Conservation (phyloP, 2,113 vertebrate species). For the Bombycilla garrulus region DNA sequence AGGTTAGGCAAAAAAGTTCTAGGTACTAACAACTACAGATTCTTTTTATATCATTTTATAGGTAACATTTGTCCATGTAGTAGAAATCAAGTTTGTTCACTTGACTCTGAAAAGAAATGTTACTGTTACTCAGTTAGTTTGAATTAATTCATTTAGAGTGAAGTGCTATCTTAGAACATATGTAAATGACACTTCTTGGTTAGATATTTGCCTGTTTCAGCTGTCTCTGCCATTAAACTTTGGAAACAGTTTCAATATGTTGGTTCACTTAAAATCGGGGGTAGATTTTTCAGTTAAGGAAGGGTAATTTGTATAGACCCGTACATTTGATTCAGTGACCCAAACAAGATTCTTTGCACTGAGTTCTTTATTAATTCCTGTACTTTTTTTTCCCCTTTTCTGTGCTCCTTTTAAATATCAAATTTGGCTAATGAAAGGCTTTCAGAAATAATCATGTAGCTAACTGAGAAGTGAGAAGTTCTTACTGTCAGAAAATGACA, state of each 20-base stretch:
- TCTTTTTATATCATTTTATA: background rate
- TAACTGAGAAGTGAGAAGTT: conserved; percentile 7
- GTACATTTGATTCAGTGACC: background rate
- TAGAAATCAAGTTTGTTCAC: background rate
- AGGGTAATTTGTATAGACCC: background rate
- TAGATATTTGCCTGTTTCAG: background rate
- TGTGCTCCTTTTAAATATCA: background rate
- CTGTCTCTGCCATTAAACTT: background rate
- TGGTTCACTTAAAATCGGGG: background rate
- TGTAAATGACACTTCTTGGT: background rate
- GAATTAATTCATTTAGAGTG: background rate
- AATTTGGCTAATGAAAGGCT: conserved; percentile 2
- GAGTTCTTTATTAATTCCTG: background rate
- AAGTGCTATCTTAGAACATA: background rate
- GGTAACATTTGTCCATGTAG: background rate
- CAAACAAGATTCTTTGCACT: background rate
- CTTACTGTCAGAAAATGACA: conserved; percentile 24
- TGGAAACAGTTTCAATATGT: background rate
- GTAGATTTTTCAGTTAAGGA: background rate
- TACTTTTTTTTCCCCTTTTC: background rate
- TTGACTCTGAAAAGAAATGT: background rate
- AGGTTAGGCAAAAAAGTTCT: background rate
- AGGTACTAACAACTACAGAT: background rate
- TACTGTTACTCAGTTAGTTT: background rate
- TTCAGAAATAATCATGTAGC: conserved; percentile 9